A percentile compares a stretch with the other conserved stretches of the same genome.
phyloP scores from a whole-genome alignment of 2,888 invertebrate species.

The Pheosia tremula region DNA sequence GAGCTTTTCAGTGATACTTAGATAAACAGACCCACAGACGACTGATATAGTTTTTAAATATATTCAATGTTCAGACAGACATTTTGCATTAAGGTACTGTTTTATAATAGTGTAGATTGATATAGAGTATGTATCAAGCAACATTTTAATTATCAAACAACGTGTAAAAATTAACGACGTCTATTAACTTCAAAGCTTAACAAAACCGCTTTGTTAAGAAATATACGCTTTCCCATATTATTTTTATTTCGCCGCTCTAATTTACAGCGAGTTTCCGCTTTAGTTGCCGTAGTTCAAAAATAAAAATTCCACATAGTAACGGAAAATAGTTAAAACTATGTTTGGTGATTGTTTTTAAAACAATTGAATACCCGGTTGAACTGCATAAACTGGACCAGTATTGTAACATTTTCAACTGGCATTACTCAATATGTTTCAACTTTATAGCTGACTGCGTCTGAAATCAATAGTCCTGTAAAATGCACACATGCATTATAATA shows the following conservation, averaged over 20 bases:
- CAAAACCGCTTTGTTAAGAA: constrained; percentile 37
- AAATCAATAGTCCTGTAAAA: constrained; percentile 55
- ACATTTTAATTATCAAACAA: constrained; percentile 28
- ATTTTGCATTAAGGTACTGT: no score
- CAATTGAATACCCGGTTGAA: constrained; percentile 65
- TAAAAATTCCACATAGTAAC: constrained; percentile 55
- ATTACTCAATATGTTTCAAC: constrained; percentile 66
- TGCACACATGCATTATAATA: constrained; percentile 7
- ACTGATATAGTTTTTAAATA: no score
- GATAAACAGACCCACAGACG: no score
- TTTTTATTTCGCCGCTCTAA: constrained; percentile 35
- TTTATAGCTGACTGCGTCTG: constrained; percentile 61
- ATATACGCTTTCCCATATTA: constrained; percentile 27
- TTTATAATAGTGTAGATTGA: no score
- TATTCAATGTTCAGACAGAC: no score
- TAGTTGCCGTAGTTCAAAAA: constrained; percentile 33
- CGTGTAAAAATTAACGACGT: constrained; percentile 35
- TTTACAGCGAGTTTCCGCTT: constrained; percentile 32
- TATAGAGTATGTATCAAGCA: background rate
- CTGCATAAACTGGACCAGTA: constrained; percentile 58
- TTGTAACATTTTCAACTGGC: constrained; percentile 59
- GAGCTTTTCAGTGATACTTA: no score
- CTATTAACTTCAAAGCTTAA: constrained; percentile 21
- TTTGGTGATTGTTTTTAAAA: constrained; percentile 64
- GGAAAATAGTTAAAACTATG: constrained; percentile 52